Conservation (phyloP, 1,140 invertebrate genomes). For the Lordiphosa stackelbergi region DNA sequence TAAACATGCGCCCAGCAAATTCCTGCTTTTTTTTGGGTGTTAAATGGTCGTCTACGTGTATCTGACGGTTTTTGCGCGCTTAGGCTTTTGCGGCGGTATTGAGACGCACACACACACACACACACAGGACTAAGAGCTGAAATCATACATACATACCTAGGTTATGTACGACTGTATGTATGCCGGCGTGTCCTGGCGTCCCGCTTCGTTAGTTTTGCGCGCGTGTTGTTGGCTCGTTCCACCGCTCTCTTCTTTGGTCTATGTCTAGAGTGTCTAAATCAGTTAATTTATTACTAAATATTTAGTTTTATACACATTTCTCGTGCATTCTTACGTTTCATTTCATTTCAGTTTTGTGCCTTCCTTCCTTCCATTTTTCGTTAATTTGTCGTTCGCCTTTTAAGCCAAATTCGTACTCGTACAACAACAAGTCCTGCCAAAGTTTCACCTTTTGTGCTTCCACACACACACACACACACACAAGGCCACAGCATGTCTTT, state of each 20-base stretch:
- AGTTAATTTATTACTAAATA: conserved; percentile 70
- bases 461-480: conserved; percentile 20
- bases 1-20: conserved; percentile 15
- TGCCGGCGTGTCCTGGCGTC: conserved; percentile 10
- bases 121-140: neutral
- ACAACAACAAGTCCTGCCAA: conserved; percentile 40
- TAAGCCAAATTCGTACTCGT: conserved; percentile 55
- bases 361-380: conserved; percentile 20
- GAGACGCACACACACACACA: conserved; percentile 46
- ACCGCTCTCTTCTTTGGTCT: conserved; percentile 30
- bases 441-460: conserved; percentile 60
- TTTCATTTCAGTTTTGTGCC: conserved; percentile 22
- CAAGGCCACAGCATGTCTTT: conserved; percentile 61
- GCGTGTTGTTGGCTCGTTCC: conserved; percentile 41
- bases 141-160: conserved; percentile 7
- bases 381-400: conserved; percentile 66
- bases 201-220: conserved; percentile 71
- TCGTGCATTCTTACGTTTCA: conserved; percentile 54
- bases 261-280: conserved; percentile 56
- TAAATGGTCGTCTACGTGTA: conserved; percentile 70
- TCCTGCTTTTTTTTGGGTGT: conserved; percentile 65
- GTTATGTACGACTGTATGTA: conserved; percentile 3
- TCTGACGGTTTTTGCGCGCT: conserved; percentile 74
- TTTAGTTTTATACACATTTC: conserved; percentile 67
- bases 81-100: conserved; percentile 59